Base-by-base conservation (phyloP, 92 coral and sea anemone genomes). In the Siderastrea siderea region DNA sequence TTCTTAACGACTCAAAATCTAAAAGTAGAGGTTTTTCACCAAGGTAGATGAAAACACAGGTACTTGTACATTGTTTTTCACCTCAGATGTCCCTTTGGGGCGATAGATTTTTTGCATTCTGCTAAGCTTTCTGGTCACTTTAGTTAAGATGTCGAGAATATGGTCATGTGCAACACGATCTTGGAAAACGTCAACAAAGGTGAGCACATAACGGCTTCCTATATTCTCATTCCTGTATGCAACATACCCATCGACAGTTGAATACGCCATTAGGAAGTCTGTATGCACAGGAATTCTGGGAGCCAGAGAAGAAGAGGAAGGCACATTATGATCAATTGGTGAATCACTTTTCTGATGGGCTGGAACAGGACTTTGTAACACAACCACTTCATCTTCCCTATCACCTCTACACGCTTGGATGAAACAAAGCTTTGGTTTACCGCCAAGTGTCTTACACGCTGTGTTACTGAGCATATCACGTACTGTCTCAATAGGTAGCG, bases 381-480 rank as follows among this genome's bases (percentile, higher is more conserved):
- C n/a, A n/a, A n/a, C n/a, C n/a, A n/a, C 68, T 63, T 63, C 64
- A 55, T 95, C 96, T 48, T 68, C 16, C 15, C 5, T 14, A 2
- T 58, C 68, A 50, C 97, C 97, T 54, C 98, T 75, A 77, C 98
- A 96, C 19, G 98, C 95, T 72, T 96, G 96, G n/a, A 96, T 81
- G 17, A 96, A 93, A 62, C 92, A 75, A 12, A 94, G 78, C 58
- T 96, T 96, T 7, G 98, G 98, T 63, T 96, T 96, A 5, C 87
- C 87, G 38, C 83, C 82, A 17, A 96, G 90, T 3, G 92, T 61
- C 10, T 16, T 51, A 84, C 96, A 93, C 66, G 13, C 14, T 11
- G 62, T 6, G 6, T 88, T 90, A 63, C 89, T 74, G 59, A 93
- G 80, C 69, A 61, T 84, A 48, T 74, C 70, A 16, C 81, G 54